Conservation (phyloP, 1,140 invertebrate genomes). For the Cotesia typhae region DNA sequence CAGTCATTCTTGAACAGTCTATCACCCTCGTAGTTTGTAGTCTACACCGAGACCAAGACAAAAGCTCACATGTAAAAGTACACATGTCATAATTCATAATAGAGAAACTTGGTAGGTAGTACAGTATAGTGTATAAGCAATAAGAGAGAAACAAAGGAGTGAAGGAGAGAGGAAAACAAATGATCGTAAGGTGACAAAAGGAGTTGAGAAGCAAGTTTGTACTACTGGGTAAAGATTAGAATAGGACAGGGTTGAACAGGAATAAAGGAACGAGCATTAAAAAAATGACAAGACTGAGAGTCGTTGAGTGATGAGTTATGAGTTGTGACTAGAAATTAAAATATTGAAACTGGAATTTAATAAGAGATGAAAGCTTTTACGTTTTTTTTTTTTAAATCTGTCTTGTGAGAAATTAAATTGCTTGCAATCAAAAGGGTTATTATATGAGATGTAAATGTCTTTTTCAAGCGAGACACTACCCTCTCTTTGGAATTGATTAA, state of each 20-base stretch:
- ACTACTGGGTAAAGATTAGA: not conserved
- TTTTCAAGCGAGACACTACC: no score
- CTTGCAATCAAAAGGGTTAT: no score
- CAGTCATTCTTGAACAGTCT: not conserved
- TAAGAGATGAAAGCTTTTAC: no score
- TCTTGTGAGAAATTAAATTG: no score
- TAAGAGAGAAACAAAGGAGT: not conserved
- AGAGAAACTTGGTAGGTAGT: not conserved
- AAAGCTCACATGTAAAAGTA: not conserved
- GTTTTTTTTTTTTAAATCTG: no score
- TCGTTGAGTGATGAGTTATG: not conserved
- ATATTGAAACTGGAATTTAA: no score
- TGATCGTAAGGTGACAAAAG: slow-evolving; percentile 14
- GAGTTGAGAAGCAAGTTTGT: slow-evolving; percentile 11
- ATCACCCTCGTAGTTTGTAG: not conserved
- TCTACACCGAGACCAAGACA: not conserved
- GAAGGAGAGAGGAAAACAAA: not conserved
- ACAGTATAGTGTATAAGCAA: not conserved
- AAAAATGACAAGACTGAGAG: slow-evolving; percentile 9
- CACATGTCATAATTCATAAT: not conserved
- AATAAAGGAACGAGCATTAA: slow-evolving; percentile 11
- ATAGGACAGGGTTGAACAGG: not conserved
- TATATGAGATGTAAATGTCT: no score
- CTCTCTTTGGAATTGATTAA: no score
- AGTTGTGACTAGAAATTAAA: no score